Percentiles rank a stretch among this genome's conserved stretches.
Evolutionary conservation across 2,797 vertebrate genomes (phyloP).

Genomic region (Brachymystax lenok): DNA sequence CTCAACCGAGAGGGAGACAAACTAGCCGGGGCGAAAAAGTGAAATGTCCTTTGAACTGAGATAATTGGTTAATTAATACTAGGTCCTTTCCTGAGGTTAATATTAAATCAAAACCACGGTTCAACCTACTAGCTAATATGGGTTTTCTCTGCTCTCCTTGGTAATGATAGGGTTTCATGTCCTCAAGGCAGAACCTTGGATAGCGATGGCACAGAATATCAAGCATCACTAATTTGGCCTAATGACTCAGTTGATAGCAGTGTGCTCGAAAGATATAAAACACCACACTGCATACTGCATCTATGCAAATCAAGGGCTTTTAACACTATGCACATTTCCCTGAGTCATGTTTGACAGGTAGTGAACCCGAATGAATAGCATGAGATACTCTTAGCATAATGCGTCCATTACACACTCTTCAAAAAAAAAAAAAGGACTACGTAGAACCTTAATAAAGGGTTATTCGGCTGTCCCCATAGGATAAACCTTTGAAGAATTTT

Average conservation of each 20-base stretch:
- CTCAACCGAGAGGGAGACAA: conserved; percentile 15
- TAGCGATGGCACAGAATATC: conserved; percentile 56
- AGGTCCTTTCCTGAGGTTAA: conserved; percentile 59
- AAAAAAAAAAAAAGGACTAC: no score
- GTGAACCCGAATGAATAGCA: neutral
- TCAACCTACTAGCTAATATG: conserved; percentile 27
- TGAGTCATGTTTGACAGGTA: neutral
- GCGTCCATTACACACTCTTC: neutral
- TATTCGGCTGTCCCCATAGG: no score
- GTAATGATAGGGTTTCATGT: conserved; percentile 61
- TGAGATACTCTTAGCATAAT: neutral
- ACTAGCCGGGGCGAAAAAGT: conserved; percentile 23
- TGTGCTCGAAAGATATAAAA: conserved; percentile 51
- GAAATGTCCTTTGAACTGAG: conserved; percentile 50
- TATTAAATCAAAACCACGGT: conserved; percentile 63
- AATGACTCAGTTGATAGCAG: conserved; percentile 68
- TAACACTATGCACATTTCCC: neutral
- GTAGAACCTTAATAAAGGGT: no score
- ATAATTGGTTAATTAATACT: conserved; percentile 64
- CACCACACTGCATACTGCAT: neutral
- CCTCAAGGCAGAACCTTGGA: conserved; percentile 65
- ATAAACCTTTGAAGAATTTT: no score
- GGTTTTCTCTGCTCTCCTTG: conserved; percentile 10
- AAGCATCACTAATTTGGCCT: conserved; percentile 69
- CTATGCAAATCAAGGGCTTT: neutral